A percentile compares a stretch with the other conserved stretches of the same genome.
These are phyloP conservation scores for Ornithorhynchus anatinus DNA, from an alignment of 2,113 vertebrate genomes.

Conservation along the genomic window DNA sequence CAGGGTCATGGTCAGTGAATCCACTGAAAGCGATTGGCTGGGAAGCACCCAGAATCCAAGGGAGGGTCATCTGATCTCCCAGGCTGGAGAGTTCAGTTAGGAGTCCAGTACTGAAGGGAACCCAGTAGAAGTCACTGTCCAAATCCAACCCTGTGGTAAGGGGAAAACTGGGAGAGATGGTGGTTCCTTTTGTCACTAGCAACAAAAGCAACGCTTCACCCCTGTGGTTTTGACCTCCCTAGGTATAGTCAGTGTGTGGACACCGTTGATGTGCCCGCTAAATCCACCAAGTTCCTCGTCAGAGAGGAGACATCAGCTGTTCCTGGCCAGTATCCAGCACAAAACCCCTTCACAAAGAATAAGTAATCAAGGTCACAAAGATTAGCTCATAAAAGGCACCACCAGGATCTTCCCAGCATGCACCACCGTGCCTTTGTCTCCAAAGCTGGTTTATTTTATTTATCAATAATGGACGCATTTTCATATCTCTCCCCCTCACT, in stretches of 20 bases:
- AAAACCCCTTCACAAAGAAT: not conserved
- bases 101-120: too few relatives aligned
- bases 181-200: too few relatives aligned
- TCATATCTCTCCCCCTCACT: not conserved
- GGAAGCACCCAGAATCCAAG: too few relatives aligned
- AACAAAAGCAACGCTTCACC: too few relatives aligned
- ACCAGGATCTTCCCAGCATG: slow-evolving; percentile 1
- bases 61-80: too few relatives aligned
- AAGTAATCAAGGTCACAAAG: slow-evolving; percentile 1
- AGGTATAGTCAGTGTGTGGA: not conserved
- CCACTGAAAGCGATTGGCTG: too few relatives aligned
- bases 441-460: not conserved
- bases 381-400: slow-evolving; percentile 14
- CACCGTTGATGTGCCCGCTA: not conserved
- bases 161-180: too few relatives aligned
- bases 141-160: too few relatives aligned
- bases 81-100: too few relatives aligned
- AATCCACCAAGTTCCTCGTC: not conserved
- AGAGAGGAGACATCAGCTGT: not conserved
- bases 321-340: not conserved
- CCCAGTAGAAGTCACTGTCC: too few relatives aligned
- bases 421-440: not conserved
- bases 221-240: not conserved
- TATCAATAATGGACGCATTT: not conserved
- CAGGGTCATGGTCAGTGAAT: too few relatives aligned